Percentiles rank a stretch among this genome's conserved stretches.
Conservation (phyloP, 2,888 invertebrate species). For the Prosopocoilus inquinatus region DNA sequence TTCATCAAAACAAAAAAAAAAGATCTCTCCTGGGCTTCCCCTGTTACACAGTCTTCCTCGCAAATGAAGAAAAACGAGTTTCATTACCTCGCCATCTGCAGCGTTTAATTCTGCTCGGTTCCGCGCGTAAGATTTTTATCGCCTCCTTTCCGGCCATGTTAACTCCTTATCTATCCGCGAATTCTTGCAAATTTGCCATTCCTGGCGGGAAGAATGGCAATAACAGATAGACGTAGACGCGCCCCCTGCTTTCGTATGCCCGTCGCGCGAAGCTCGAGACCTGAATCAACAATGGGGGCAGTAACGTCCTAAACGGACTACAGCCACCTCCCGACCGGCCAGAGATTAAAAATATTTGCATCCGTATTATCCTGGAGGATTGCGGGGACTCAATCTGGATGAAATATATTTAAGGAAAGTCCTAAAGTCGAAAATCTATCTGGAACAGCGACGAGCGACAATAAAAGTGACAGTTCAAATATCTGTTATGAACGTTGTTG, state of each 20-base stretch:
- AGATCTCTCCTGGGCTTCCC: too few species aligned
- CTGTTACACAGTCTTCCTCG: too few species aligned
- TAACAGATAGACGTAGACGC: slow-evolving; percentile 29
- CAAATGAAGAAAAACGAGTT: too few species aligned
- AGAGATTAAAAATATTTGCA: slow-evolving; percentile 1
- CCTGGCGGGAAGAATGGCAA: slow-evolving; percentile 45
- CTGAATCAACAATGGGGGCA: background rate
- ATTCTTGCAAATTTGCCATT: slow-evolving; percentile 48
- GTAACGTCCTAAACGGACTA: background rate
- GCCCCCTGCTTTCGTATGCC: background rate
- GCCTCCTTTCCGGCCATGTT: slow-evolving; percentile 32
- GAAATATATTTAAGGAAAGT: too few species aligned
- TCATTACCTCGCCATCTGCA: too few species aligned
- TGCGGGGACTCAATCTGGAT: too few species aligned
- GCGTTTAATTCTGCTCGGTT: too few species aligned
- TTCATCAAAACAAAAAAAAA: too few species aligned
- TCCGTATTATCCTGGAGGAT: background rate
- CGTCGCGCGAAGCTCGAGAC: background rate
- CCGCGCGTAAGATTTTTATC: background rate
- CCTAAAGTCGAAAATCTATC: too few species aligned
- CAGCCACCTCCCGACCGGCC: background rate
- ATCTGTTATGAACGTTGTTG: too few species aligned
- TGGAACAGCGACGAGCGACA: too few species aligned
- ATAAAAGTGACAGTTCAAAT: too few species aligned
- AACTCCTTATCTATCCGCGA: slow-evolving; percentile 45